Conservation (phyloP, 2,797 vertebrate genomes). For the Arrhamphus sclerolepis region DNA sequence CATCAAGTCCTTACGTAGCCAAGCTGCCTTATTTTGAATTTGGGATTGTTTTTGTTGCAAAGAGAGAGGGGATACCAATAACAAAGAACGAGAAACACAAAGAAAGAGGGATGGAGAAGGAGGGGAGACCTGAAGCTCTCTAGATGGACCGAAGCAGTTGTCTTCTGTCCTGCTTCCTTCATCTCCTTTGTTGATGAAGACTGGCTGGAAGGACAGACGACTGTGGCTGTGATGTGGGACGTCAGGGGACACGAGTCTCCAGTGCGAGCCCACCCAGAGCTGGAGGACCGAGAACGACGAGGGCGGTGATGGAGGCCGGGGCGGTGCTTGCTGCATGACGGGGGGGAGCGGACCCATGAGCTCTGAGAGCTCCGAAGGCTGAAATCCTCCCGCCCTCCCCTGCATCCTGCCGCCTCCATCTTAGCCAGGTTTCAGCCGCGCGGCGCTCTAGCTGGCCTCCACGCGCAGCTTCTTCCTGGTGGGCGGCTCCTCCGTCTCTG, state of each 20-base stretch:
- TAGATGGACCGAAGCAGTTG: conserved; percentile 40
- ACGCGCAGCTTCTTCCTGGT: conserved; percentile 94
- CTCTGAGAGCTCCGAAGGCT: conserved; percentile 48
- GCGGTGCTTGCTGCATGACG: conserved; percentile 20
- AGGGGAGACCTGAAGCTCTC: conserved; percentile 59
- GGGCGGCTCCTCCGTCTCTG: conserved; percentile 90
- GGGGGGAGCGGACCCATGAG: conserved; percentile 20
- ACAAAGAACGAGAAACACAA: conserved; percentile 34
- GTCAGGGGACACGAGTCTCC: conserved; percentile 65
- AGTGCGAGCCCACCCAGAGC: conserved; percentile 58
- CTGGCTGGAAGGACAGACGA: conserved; percentile 10
- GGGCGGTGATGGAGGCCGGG: conserved; percentile 6
- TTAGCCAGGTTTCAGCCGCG: neutral
- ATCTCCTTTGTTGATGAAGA: conserved; percentile 40
- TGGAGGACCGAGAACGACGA: conserved; percentile 25
- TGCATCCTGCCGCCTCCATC: conserved; percentile 29
- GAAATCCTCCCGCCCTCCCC: conserved; percentile 41
- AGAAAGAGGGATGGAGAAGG: conserved; percentile 12
- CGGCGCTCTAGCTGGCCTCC: conserved; percentile 88
- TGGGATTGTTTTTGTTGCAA: conserved; percentile 67
- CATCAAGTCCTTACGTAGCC: conserved; percentile 76
- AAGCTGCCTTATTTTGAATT: conserved; percentile 82
- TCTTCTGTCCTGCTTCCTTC: conserved; percentile 46
- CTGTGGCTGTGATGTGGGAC: conserved; percentile 27
- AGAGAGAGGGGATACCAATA: conserved; percentile 16